Evolutionary conservation across 1,140 invertebrate genomes (phyloP).

Genomic region (Mactra quadrangularis): DNA sequence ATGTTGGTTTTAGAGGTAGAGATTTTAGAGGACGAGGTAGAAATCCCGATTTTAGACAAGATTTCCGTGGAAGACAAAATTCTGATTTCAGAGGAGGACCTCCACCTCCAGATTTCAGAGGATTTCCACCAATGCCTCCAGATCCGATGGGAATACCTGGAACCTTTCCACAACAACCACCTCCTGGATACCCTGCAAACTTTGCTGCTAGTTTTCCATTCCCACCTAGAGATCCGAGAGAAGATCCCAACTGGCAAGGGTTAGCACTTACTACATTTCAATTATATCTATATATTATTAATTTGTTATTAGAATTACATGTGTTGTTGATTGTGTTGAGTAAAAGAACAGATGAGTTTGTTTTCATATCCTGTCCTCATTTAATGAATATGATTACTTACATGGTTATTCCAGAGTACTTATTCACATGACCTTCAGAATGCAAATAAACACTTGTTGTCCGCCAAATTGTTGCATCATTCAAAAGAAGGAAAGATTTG

Average conservation of each 20-base stretch:
- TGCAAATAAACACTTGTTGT: no score
- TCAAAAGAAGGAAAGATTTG: no score
- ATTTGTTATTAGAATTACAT: neutral
- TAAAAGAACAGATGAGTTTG: neutral
- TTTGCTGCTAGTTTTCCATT: slow-evolving; percentile 19
- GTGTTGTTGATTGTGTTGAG: neutral
- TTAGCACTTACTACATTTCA: neutral
- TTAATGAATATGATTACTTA: no score
- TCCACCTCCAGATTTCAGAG: neutral
- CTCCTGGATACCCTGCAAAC: slow-evolving; percentile 15
- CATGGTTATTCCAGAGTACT: no score
- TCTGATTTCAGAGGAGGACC: neutral
- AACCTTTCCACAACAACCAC: neutral
- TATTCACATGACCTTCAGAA: no score
- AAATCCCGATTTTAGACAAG: slow-evolving; percentile 33
- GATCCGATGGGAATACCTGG: neutral
- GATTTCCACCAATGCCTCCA: slow-evolving; percentile 9
- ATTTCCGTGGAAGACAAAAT: neutral
- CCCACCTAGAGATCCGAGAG: slow-evolving; percentile 44
- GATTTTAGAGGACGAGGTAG: slow-evolving; percentile 54
- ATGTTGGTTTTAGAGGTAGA: slow-evolving; percentile 17
- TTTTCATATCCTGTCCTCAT: no score
- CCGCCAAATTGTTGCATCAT: no score
- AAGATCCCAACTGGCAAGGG: slow-evolving; percentile 50
- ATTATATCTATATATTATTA: neutral